These are phyloP conservation scores for Desmodus rotundus DNA, from an alignment of 2,113 vertebrate species.

Conservation along the genomic window DNA sequence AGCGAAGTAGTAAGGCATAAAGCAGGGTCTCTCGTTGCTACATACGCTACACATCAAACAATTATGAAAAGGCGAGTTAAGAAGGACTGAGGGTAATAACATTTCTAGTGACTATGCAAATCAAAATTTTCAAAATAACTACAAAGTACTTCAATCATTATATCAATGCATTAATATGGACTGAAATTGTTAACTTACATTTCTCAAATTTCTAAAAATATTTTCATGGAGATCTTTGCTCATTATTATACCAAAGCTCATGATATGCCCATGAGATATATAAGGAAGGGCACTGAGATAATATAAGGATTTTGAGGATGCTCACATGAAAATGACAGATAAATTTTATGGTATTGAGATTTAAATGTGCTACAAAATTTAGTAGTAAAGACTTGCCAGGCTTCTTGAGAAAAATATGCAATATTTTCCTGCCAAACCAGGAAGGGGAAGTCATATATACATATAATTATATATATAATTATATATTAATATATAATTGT, in stretches of 20 bases:
- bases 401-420: neutral
- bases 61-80: neutral
- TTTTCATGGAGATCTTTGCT: neutral
- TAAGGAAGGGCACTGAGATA: neutral
- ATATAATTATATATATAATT: neutral
- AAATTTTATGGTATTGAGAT: neutral
- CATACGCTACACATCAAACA: neutral
- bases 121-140: neutral
- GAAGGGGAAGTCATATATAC: neutral
- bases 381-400: neutral
- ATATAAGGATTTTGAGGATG: neutral
- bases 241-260: neutral
- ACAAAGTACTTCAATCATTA: neutral
- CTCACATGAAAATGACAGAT: neutral
- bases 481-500: no score
- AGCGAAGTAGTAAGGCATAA: neutral
- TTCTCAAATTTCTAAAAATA: neutral
- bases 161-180: neutral
- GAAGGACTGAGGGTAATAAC: neutral
- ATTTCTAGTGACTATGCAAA: neutral
- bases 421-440: neutral
- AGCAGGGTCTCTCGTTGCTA: neutral
- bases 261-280: neutral
- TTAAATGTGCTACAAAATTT: neutral
- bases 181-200: neutral